Conservation (phyloP, 2,888 invertebrate genomes). For the Sthenelais limicola region DNA sequence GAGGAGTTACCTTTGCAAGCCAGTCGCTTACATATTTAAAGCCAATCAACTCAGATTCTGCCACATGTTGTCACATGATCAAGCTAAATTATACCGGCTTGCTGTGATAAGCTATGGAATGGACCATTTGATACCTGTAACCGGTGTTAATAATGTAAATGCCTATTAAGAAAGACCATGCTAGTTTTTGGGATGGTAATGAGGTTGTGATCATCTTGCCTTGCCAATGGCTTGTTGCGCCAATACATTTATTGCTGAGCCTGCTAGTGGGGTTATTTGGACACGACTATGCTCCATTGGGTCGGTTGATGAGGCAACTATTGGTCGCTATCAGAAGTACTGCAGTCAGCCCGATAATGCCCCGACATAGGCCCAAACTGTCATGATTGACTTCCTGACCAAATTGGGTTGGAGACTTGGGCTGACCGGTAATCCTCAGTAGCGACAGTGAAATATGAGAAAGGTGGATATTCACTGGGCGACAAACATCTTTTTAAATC, state of each 20-base stretch:
- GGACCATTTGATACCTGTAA: conserved; percentile 28
- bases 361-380: conserved; percentile 5
- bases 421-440: conserved; percentile 7
- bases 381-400: conserved; percentile 4
- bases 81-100: conserved; percentile 21
- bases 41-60: conserved; percentile 26
- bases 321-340: not conserved
- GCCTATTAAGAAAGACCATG: conserved; percentile 4
- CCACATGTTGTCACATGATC: conserved; percentile 8
- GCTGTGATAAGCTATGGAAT: conserved; percentile 13
- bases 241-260: not conserved
- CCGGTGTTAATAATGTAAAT: conserved; percentile 22
- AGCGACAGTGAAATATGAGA: conserved; percentile 33
- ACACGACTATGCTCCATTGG: conserved; percentile 20
- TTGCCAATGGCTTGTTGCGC: not conserved
- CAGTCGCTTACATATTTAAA: conserved; percentile 29
- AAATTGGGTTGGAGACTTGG: conserved; percentile 11
- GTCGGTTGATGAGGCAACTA: conserved; percentile 9
- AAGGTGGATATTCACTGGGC: too few relatives aligned
- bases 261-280: too few relatives aligned
- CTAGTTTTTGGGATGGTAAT: not conserved
- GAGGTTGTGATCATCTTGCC: not conserved
- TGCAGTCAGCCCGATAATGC: conserved; percentile 13
- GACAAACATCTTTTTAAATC: too few relatives aligned
- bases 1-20: conserved; percentile 18